Base-by-base conservation (phyloP, 2,888 invertebrate genomes). In the Lydus trimaculatus region DNA sequence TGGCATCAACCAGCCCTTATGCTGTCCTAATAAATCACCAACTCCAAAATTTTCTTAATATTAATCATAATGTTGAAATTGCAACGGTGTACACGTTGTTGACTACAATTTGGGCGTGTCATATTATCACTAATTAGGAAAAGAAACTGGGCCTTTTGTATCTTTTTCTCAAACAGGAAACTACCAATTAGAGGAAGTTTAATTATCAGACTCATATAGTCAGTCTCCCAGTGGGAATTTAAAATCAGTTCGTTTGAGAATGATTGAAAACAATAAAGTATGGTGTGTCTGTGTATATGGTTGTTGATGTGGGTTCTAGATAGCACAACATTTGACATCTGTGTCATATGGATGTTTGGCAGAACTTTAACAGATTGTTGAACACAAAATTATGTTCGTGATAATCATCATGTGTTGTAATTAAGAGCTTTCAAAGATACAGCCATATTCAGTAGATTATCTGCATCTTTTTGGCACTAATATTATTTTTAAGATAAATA, bases 341-440 rank as follows among this genome's bases (percentile, higher is more conserved):
- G 74, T 78, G 77, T 79, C 79, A 77, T 77, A 80, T 81, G 80
- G 80, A 78, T 78, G 75, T 78, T 79, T 79, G 79, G 78, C 80
- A 76, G 76, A 81, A 79, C 79, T 78, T 80, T 80, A 81, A 81
- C 81, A 81, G 81, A 79, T 79, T 80, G 81, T 81, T 81, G 81
- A 48, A 81, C 80, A 81, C 78, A 75, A 78, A 78, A 76, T 48
- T 48, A 20, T 48, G 20, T 48, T 48, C 8, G 52, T 23, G 52
- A 52, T 52, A 52, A 52, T 78, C 76, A 76, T 79, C 78, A 77
- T 77, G 76, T 79, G 72, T 78, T 74, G 73, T 76, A 73, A n/a
- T n/a, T n/a, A n/a, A 69, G 33, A 63, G 15, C 31, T 52, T 60
- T 31, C 17, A 60, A 25, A 39, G 31, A 17, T 36, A 5, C 25